Conservation (phyloP, 2,113 vertebrate species). For the Eclectus roratus region DNA sequence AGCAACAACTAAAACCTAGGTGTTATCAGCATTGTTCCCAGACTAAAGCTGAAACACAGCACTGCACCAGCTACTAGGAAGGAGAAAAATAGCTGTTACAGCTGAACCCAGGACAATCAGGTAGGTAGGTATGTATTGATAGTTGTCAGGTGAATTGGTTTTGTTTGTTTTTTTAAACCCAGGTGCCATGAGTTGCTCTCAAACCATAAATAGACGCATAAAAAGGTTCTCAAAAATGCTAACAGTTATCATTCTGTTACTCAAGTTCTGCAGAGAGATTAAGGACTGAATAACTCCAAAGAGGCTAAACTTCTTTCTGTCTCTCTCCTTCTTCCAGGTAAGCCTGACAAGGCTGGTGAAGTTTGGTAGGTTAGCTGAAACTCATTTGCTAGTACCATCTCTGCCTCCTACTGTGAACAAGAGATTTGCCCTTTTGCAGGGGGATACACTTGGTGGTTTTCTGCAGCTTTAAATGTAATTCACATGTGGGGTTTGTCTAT, state of each 20-base stretch:
- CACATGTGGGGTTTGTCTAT: not conserved
- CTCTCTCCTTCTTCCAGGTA: not conserved
- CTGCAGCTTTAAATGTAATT: not conserved
- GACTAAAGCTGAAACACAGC: not conserved
- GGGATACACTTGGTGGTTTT: not conserved
- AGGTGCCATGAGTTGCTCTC: not conserved
- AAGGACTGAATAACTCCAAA: not conserved
- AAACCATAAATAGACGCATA: not conserved
- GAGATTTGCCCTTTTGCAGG: not conserved
- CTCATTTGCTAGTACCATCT: not conserved
- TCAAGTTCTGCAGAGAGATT: not conserved
- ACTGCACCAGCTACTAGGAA: not conserved
- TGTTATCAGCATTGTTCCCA: not conserved
- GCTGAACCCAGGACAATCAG: not conserved
- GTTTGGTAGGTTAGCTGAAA: not conserved
- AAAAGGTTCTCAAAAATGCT: not conserved
- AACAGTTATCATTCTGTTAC: not conserved
- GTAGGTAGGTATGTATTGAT: not conserved
- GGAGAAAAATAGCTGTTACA: not conserved
- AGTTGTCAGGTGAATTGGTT: not conserved
- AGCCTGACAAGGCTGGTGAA: not conserved
- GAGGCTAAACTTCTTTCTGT: not conserved
- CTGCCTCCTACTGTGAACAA: not conserved
- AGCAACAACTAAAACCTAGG: not conserved
- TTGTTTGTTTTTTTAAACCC: not conserved